Conservation (phyloP, 2,113 vertebrate species). For the Ctenomys sociabilis region DNA sequence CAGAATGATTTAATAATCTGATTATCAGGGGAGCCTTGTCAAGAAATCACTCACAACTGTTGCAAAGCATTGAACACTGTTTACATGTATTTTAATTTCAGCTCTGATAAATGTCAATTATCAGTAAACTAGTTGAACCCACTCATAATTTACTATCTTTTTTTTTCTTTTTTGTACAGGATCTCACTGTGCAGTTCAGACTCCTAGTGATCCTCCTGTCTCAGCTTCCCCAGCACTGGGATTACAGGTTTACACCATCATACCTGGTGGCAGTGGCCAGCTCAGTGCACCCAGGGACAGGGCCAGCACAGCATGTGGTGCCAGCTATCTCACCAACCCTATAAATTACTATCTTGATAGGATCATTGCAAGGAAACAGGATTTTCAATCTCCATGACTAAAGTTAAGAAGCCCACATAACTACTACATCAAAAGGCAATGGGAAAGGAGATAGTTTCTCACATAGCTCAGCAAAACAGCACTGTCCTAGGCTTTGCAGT, state of each 20-base stretch:
- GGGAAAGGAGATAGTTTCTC: not conserved
- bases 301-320: too few relatives aligned
- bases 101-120: conserved; percentile 5
- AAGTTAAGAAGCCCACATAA: not conserved
- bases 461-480: not conserved
- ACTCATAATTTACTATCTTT: not conserved
- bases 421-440: not conserved
- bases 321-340: too few relatives aligned
- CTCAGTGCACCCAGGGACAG: too few relatives aligned
- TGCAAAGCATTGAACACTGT: not conserved
- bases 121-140: conserved; percentile 12
- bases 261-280: too few relatives aligned
- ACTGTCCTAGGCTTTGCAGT: not conserved
- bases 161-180: too few relatives aligned
- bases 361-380: not conserved
- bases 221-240: too few relatives aligned
- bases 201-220: too few relatives aligned
- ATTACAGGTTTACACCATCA: too few relatives aligned
- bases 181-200: too few relatives aligned
- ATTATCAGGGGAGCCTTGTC: not conserved
- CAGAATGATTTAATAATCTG: not conserved
- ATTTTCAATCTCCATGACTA: conserved; percentile 2
- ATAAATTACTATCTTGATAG: conserved; percentile 4
- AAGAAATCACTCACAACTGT: not conserved
- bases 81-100: conserved; percentile 35